These are phyloP conservation scores for Sarcophaga caerulescens DNA, from an alignment of 2,888 invertebrate genomes.

Conservation along the genomic window DNA sequence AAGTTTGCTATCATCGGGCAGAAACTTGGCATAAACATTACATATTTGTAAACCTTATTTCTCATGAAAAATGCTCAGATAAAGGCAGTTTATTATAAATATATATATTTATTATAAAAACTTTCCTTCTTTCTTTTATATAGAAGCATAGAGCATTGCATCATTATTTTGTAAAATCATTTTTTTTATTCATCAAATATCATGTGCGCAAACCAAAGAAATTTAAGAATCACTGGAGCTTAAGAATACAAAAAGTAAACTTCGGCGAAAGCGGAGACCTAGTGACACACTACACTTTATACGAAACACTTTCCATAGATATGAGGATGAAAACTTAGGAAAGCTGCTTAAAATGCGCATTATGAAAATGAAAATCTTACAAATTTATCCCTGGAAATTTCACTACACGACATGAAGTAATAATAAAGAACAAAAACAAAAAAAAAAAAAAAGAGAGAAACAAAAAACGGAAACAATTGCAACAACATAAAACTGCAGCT, in stretches of 20 bases:
- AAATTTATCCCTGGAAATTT: constrained; percentile 57
- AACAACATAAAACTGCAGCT: constrained; percentile 37
- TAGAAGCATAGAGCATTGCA: too few relatives aligned
- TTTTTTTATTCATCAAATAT: background rate
- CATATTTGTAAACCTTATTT: too few relatives aligned
- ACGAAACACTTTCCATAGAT: constrained; percentile 11
- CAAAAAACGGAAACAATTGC: background rate
- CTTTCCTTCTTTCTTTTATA: too few relatives aligned
- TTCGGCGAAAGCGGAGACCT: constrained; percentile 19
- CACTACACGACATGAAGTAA: constrained; percentile 20
- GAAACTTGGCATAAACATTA: too few relatives aligned
- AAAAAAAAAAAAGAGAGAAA: constrained; percentile 2
- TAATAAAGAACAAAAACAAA: background rate
- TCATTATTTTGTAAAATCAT: background rate
- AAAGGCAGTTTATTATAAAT: too few relatives aligned
- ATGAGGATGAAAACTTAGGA: constrained; percentile 30
- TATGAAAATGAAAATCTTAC: constrained; percentile 60
- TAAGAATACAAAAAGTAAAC: background rate
- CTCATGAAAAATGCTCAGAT: too few relatives aligned
- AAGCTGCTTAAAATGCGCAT: constrained; percentile 59
- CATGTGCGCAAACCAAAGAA: background rate
- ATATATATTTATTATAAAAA: too few relatives aligned
- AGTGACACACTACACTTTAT: constrained; percentile 33
- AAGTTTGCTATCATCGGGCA: too few relatives aligned
- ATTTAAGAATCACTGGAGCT: constrained; percentile 24